Conservation (phyloP, 2,888 invertebrate genomes). For the Archips xylosteana region DNA sequence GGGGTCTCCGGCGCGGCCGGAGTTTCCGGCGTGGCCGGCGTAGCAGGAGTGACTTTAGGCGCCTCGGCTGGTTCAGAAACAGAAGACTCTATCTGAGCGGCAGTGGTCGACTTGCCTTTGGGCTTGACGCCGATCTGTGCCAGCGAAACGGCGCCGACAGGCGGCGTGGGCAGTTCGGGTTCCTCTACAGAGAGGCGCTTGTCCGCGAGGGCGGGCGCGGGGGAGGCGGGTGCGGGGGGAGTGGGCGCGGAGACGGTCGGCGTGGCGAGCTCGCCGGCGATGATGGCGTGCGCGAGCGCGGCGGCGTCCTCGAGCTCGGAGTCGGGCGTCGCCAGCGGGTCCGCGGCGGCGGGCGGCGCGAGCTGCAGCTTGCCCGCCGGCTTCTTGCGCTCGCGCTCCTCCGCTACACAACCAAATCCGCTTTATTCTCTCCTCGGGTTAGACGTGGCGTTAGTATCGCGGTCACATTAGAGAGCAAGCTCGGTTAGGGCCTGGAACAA, state of each 20-base stretch:
- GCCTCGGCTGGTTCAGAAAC: conserved; percentile 53
- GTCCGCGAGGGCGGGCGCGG: conserved; percentile 48
- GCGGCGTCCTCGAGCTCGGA: conserved; percentile 83
- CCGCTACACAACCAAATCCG: conserved; percentile 84
- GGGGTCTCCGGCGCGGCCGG: conserved; percentile 45
- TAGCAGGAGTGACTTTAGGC: conserved; percentile 13
- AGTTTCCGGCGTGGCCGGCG: conserved; percentile 8
- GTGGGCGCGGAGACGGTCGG: conserved; percentile 66
- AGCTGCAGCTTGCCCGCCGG: conserved; percentile 77
- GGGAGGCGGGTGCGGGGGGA: conserved; percentile 55
- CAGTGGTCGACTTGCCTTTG: conserved; percentile 68
- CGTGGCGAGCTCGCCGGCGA: conserved; percentile 76
- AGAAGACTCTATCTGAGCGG: conserved; percentile 76
- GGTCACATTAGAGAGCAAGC: conserved; percentile 86
- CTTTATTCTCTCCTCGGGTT: conserved; percentile 81
- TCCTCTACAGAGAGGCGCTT: conserved; percentile 67
- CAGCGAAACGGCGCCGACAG: conserved; percentile 81
- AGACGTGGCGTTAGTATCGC: conserved; percentile 84
- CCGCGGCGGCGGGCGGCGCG: conserved; percentile 69
- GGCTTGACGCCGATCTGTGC: conserved; percentile 79
- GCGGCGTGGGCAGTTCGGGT: conserved; percentile 79
- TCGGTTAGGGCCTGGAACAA: conserved; percentile 87
- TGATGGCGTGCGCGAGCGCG: conserved; percentile 77
- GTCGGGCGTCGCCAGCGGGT: conserved; percentile 80
- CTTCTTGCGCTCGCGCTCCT: conserved; percentile 81